A percentile compares a stretch with the other conserved stretches of the same genome.
Evolutionary conservation across 2,113 vertebrate genomes (phyloP).

Genomic region (Thymallus thymallus): DNA sequence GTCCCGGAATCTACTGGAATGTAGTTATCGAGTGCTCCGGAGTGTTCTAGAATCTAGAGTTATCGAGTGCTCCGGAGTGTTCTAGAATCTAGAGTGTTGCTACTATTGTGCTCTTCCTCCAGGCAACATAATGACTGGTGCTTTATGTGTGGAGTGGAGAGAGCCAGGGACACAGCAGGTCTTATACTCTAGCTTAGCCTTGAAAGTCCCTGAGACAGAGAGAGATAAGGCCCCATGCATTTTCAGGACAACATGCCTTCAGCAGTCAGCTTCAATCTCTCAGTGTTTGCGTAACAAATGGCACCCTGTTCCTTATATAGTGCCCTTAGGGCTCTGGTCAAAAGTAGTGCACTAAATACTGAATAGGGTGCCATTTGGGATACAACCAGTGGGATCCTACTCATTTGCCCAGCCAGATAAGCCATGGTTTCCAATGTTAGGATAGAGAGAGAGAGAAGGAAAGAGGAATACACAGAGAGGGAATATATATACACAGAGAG

Average conservation of each 20-base stretch:
- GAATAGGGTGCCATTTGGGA: too few relatives aligned
- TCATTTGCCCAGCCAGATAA: too few relatives aligned
- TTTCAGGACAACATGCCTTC: conserved; percentile 34
- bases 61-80: not conserved
- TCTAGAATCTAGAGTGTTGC: not conserved
- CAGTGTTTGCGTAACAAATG: conserved; percentile 9
- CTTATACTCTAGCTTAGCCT: not conserved
- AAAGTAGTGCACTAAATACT: too few relatives aligned
- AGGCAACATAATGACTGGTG: conserved; percentile 34
- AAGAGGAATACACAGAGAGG: too few relatives aligned
- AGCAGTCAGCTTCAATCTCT: conserved; percentile 18
- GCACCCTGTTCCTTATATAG: not conserved
- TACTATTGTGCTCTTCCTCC: not conserved
- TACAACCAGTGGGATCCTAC: too few relatives aligned
- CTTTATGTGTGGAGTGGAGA: not conserved
- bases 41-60: not conserved
- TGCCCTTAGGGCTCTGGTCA: not conserved
- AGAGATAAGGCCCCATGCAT: not conserved
- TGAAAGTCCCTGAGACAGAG: not conserved
- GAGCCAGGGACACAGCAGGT: too few relatives aligned
- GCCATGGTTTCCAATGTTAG: too few relatives aligned
- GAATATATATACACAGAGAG: too few relatives aligned
- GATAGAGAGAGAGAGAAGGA: too few relatives aligned
- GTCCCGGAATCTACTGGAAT: not conserved
- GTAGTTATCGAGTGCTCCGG: not conserved